A percentile compares a stretch with the other conserved stretches of the same genome.
Evolutionary conservation across 2,888 invertebrate species (phyloP).

Genomic region (Trachelus stipa): DNA sequence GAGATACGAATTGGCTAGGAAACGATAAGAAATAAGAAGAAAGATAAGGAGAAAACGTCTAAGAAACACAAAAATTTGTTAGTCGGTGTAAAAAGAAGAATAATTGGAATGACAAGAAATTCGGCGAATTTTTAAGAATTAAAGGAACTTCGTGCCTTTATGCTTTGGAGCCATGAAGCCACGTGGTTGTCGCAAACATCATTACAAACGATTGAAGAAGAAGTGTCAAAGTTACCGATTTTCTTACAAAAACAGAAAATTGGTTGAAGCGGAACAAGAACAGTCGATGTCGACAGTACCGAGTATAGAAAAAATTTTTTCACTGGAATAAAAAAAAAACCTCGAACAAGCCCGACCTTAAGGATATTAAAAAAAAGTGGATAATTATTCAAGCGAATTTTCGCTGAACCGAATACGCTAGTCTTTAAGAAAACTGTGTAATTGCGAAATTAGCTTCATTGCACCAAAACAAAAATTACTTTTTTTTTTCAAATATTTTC

Average conservation of each 20-base stretch:
- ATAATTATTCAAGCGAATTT: not conserved
- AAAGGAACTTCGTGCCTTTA: not conserved
- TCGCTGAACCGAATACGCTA: not conserved
- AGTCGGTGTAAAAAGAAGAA: not conserved
- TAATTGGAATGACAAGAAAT: not conserved
- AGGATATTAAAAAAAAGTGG: not conserved
- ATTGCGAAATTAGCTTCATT: not conserved
- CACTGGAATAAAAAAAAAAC: not conserved
- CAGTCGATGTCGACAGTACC: not conserved
- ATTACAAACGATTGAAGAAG: not conserved
- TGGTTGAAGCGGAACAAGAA: not conserved
- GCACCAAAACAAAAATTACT: not conserved
- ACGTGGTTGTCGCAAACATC: not conserved
- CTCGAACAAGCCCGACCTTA: not conserved
- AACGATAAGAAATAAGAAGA: slow-evolving; percentile 16
- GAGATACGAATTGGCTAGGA: not conserved
- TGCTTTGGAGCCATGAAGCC: not conserved
- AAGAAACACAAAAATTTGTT: not conserved
- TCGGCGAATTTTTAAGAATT: not conserved
- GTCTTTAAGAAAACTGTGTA: not conserved
- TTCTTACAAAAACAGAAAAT: not conserved
- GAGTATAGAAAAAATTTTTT: not conserved
- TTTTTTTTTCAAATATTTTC: not conserved
- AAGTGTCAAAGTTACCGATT: not conserved
- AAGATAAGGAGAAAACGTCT: not conserved